Base-by-base conservation (phyloP, 2,797 vertebrate genomes). In the Lemur catta region DNA sequence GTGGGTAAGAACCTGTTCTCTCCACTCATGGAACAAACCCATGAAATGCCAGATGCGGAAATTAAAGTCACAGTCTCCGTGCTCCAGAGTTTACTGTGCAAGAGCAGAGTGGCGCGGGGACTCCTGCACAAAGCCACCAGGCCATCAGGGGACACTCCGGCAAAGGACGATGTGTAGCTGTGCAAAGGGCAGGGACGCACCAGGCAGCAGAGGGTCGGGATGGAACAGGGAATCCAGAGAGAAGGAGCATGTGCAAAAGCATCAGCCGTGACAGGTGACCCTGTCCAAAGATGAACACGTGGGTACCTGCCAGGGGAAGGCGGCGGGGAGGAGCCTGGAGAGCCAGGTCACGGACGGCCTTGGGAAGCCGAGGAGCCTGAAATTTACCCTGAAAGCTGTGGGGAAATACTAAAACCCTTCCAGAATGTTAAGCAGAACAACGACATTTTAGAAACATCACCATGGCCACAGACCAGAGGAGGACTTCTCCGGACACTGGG, bases 261-360 rank as follows among this genome's bases (percentile, higher is more conserved):
- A 2, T 38, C 14, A 6, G 41, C 33, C 5, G 3, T 2, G 7
- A 33, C 15, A 26, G 48, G 7, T 43, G n/a, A 43, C 50, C 57
- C 15, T 2, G 0, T 0, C 5, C 2, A 48, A 26, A 12, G 75
- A 41, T 1, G 0, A 11, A 75, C 30, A 30, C 6, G 0, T 0
- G 6, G 26, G 18, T 12, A 30, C 41, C 57, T 15, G 9, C 12
- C 8, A 0, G 7, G 57, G 6, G 59, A 48, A 24, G 69, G 17
- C 0, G 4, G 43, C 15, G 8, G 41, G 55, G 9, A 13, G 2
- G 22, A 11, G 33, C 13, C 17, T 11, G 4, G 33, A 35, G 48
- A 48, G 22, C 52, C 48, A 4, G n/a, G 35, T 55, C 89, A 41
- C 0, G 4, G n/a, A 41, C 0, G 1, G 38, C 82, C 30, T 61